Base-by-base conservation (phyloP, 1,140 invertebrate species). In the Micrasema longulum region DNA sequence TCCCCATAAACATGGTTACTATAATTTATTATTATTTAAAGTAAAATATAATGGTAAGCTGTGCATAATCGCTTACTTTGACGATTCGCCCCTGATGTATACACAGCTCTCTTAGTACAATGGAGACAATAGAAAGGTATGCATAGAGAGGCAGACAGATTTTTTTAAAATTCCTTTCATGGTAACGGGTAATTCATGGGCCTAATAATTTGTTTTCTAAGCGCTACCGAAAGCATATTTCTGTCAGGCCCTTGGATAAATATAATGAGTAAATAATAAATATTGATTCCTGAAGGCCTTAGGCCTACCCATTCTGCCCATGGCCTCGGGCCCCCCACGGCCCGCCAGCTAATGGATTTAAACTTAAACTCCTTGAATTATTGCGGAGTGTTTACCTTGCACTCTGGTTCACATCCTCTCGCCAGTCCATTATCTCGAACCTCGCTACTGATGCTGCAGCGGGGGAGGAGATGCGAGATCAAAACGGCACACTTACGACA, bases 261-360 rank as follows among this genome's bases (percentile, higher is more conserved):
- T 1, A 6, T 16, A 20, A 18, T 20, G 18, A 48, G 16, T 48
- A 16, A 14, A 45, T 2, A 14, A 6, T 16, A 45, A 45, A 45
- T 45, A n/a, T 14, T 45, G 16, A 14, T 20, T 1, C 2, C 16
- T 2, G 6, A 18, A 48, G 16, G 9, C 16, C 16, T 10, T 9
- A 5, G 12, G 10, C 52, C 50, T 9, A 18, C 4, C 5, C 26
- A 12, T 6, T 6, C 26, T 7, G 9, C 18, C 26, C 52, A 6
- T 1, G 5, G 16, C 7, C 26, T 38, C 14, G 35, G 5, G 23
- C 26, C 20, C 31, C 55, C 55, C 22, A 22, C 20, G 23, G 50
- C 48, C 35, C 70, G 66, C 70, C 70, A 66, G 45, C 70, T 72
- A 72, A 72, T 72, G 70, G 70, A 70, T 55, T 69, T 69, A 47